Conservation (phyloP, 2,888 invertebrate species). For the Thymelicus sylvestris region DNA sequence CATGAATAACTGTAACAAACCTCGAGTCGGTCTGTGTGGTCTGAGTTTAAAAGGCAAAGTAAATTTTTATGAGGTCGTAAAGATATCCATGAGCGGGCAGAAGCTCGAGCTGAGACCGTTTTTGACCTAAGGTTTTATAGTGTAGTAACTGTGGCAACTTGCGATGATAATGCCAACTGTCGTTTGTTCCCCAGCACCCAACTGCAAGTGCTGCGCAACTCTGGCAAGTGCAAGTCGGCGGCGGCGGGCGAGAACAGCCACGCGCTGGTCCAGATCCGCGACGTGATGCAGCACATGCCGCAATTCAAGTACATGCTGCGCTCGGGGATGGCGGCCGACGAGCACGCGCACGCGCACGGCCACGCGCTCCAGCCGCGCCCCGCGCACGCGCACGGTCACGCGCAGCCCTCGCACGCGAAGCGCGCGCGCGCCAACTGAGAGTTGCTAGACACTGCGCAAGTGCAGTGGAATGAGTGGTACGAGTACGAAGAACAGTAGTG, state of each 20-base stretch:
- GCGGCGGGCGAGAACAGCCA: slow-evolving; percentile 88
- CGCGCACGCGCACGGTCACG: slow-evolving; percentile 49
- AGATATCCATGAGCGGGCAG: too few species aligned
- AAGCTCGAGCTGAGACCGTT: background rate
- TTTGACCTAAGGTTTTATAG: too few species aligned
- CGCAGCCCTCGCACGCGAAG: slow-evolving; percentile 52
- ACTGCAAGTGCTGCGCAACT: slow-evolving; percentile 90
- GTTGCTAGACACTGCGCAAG: background rate
- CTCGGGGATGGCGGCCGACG: slow-evolving; percentile 67
- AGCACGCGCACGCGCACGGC: slow-evolving; percentile 51
- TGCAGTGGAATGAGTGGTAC: background rate
- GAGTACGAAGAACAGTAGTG: background rate
- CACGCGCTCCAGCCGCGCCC: slow-evolving; percentile 48
- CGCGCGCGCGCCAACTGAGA: slow-evolving; percentile 71
- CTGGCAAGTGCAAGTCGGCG: slow-evolving; percentile 88
- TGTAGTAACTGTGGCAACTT: too few species aligned
- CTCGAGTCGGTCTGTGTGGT: too few species aligned
- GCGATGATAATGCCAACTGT: too few species aligned
- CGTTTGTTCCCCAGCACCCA: slow-evolving; percentile 84
- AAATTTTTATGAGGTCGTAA: too few species aligned
- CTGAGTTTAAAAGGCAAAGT: too few species aligned
- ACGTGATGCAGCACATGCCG: slow-evolving; percentile 93
- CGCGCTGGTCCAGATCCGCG: slow-evolving; percentile 92
- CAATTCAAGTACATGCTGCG: slow-evolving; percentile 94
- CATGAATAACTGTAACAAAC: too few species aligned